Base-by-base conservation (phyloP, 2,888 invertebrate species). In the Crocallis elinguaria region DNA sequence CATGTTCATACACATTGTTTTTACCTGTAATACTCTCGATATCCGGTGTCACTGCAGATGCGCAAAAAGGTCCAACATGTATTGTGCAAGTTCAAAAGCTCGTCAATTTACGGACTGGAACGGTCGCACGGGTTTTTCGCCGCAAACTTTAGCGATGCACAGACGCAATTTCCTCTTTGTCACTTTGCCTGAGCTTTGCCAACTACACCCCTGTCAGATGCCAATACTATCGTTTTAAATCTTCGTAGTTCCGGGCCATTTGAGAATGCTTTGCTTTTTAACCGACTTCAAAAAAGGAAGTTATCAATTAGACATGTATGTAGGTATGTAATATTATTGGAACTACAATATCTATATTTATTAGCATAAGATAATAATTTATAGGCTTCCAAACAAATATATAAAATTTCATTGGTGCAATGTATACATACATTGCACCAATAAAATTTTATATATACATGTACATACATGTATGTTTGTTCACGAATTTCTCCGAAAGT, bases 131-230 rank as follows among this genome's bases (percentile, higher is more conserved):
- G 52, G 42, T 39, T 61, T 61, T 61, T 53, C 46, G 45, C 61
- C 42, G 45, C 53, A 53, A 56, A 53, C 55, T 56, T 46, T 49
- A 14, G 41, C 55, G 41, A 46, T 56, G 45, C 50, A 50, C 46
- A 49, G 55, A 55, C 37, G 45, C 55, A 56, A 56, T 61, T 61
- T 61, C 56, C 53, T 53, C 43, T 57, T 51, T 57, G 57, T 61
- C 57, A 52, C 52, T 55, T 55, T 55, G 36, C 29, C 29, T 16
- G 46, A 42, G 46, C 51, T 52, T 45, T 36, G 46, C 41, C 46
- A 41, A 27, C 41, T 45, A 49, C 49, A 35, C 17, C 5, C 30
- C 49, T 54, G 49, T 49, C 49, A 49, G 32, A 55, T 55, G 45
- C 55, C 55, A 49, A 55, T 55, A 55, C 49, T 42, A 27, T 29